Conservation (phyloP, 1,140 invertebrate genomes). For the Zaprionus taronus region DNA sequence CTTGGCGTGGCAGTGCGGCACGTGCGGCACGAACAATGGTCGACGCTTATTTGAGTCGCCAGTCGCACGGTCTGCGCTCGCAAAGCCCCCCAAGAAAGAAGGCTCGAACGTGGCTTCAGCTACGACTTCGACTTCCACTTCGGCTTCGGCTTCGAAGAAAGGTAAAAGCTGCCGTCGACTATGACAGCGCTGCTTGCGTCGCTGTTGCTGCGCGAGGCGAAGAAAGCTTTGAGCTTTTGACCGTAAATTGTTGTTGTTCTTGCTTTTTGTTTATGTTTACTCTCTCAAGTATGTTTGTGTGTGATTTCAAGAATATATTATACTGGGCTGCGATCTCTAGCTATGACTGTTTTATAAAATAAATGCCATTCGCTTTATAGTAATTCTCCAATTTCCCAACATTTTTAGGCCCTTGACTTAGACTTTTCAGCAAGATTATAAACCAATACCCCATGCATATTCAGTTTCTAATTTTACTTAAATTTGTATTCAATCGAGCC, state of each 20-base stretch:
- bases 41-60: constrained; percentile 68
- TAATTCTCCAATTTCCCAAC: too few relatives aligned
- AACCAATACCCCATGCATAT: too few relatives aligned
- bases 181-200: neutral
- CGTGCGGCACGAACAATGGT: constrained; percentile 77
- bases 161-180: constrained; percentile 57
- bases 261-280: constrained; percentile 19
- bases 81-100: constrained; percentile 27
- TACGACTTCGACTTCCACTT: constrained; percentile 19
- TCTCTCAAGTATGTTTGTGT: too few relatives aligned
- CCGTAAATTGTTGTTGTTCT: constrained; percentile 11
- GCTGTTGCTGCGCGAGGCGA: constrained; percentile 3
- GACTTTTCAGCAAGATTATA: too few relatives aligned
- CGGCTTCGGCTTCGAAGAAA: constrained; percentile 53
- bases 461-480: too few relatives aligned
- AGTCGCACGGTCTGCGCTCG: constrained; percentile 14
- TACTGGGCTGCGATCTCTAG: too few relatives aligned
- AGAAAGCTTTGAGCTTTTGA: constrained; percentile 46
- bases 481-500: too few relatives aligned
- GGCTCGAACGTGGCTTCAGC: neutral
- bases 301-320: too few relatives aligned
- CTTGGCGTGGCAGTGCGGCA: constrained; percentile 46
- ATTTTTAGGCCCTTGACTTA: too few relatives aligned
- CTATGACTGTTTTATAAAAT: too few relatives aligned
- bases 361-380: too few relatives aligned